phyloP scores from a whole-genome alignment of 2,113 vertebrate genomes.

The Antigone vipio region DNA sequence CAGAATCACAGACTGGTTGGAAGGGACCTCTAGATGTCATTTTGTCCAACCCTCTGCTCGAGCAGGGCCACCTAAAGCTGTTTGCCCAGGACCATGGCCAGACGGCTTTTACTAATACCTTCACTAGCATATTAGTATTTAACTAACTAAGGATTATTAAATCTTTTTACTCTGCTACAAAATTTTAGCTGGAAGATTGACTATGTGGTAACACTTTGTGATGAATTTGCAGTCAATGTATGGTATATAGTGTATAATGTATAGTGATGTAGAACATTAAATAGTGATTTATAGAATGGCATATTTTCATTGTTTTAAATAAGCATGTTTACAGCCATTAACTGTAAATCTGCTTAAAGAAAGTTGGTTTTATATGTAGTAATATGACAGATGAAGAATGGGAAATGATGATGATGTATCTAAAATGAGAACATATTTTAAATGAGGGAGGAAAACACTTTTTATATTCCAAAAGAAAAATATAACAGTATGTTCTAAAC shows the following conservation, averaged over 20 bases:
- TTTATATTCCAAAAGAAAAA: not conserved
- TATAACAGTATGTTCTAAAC: not conserved
- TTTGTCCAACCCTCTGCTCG: rapidly evolving
- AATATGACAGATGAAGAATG: not conserved
- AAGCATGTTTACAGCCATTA: not conserved
- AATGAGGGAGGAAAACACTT: not conserved
- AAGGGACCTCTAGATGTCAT: not conserved
- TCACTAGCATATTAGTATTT: not conserved
- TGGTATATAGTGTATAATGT: not conserved
- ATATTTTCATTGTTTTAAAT: not conserved
- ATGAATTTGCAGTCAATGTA: not conserved
- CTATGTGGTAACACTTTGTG: not conserved
- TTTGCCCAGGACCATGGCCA: not conserved
- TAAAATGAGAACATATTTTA: not conserved
- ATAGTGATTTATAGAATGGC: not conserved
- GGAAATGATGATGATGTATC: not conserved
- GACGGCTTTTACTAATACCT: not conserved
- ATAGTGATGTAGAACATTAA: not conserved
- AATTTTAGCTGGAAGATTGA: not conserved
- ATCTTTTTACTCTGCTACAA: not conserved
- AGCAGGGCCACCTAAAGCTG: not conserved
- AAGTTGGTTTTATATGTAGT: not conserved
- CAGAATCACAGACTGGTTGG: not conserved
- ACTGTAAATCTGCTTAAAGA: not conserved
- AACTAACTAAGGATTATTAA: not conserved